Evolutionary conservation across 2,113 vertebrate species (phyloP), one percentile per base, ranked within the genome.

Genomic region (Rhynchopsitta pachyrhyncha): DNA sequence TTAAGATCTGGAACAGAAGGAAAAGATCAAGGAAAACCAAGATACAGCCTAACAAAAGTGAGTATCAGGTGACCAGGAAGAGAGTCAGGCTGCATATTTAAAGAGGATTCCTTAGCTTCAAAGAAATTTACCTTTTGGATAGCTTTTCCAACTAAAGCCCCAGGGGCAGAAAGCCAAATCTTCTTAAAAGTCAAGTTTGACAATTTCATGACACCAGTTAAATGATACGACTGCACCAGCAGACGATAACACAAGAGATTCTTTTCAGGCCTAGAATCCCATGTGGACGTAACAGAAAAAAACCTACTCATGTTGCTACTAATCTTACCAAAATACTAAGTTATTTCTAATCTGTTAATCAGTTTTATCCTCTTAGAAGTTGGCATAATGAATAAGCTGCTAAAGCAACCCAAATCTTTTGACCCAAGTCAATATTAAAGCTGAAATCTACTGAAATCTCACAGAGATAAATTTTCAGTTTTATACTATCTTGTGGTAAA

Each of bases 291-390:
- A 79, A 87, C 60, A 14, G 8, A 16, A 82, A 69, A 88, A 60
- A 50, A 20, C 13, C 4, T 18, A 31, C 27, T 20, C 29, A 37
- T 16, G 11, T 15, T 87, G 50, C 46, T 67, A 74, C 35, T 96
- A 89, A 84, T 91, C 81, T 93, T 77, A 74, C 17, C 74, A 96
- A 94, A 96, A 86, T 42, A 80, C 67, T 69, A 67, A 86, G 15
- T 79, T 88, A 75, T 74, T 96, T 90, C 82, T 94, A 96, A 95
- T 87, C 90, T 89, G 22, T 86, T 97, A 96, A 95, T 95, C 63
- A 49, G 66, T 69, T 92, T 95, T 96, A 95, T 95, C 90, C 91
- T 94, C 63, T 96, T 95, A 93, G 27, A 81, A 78, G 69, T 1
- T 66, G n/a, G 87, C 47, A 91, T 74, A 94, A 88, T 59, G 55